Conservation (phyloP, 1,140 invertebrate species). For the Scaptomyza pallida region DNA sequence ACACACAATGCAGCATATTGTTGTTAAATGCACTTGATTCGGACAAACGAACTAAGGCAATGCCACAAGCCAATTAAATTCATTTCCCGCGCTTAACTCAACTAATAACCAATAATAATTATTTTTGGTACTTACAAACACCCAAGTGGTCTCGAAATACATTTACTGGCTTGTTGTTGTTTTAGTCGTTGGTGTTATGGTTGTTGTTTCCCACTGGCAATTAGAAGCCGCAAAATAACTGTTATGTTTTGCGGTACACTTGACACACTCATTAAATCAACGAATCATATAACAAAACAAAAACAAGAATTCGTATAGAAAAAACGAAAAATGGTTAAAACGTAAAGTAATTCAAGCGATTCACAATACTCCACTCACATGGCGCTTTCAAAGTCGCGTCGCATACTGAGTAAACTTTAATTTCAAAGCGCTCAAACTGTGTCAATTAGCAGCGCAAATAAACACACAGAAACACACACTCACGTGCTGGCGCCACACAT, state of each 20-base stretch:
- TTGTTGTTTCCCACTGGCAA: conserved; percentile 3
- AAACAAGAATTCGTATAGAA: conserved; percentile 5
- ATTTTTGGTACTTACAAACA: conserved; percentile 76
- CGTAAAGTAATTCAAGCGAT: conserved; percentile 14
- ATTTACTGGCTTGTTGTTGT: conserved; percentile 41
- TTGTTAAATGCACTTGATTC: conserved; percentile 11
- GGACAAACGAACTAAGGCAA: background rate
- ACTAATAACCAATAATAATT: conserved; percentile 28
- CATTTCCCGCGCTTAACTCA: conserved; percentile 2
- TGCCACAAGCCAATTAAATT: conserved; percentile 26
- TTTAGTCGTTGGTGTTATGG: background rate
- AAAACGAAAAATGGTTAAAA: background rate
- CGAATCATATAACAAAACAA: conserved; percentile 16
- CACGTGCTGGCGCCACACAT: conserved; percentile 12
- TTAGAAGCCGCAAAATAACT: conserved; percentile 2
- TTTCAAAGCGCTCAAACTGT: conserved; percentile 57
- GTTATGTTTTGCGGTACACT: background rate
- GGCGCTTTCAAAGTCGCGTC: conserved; percentile 60
- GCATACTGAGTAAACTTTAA: conserved; percentile 58
- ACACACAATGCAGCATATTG: conserved; percentile 11
- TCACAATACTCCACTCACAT: conserved; percentile 53
- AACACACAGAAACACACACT: conserved; percentile 29
- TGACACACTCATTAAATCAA: conserved; percentile 8
- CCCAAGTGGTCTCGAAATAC: conserved; percentile 78
- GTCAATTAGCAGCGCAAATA: conserved; percentile 69